phyloP scores from a whole-genome alignment of 2,797 vertebrate genomes.

The Periophthalmus magnuspinnatus region DNA sequence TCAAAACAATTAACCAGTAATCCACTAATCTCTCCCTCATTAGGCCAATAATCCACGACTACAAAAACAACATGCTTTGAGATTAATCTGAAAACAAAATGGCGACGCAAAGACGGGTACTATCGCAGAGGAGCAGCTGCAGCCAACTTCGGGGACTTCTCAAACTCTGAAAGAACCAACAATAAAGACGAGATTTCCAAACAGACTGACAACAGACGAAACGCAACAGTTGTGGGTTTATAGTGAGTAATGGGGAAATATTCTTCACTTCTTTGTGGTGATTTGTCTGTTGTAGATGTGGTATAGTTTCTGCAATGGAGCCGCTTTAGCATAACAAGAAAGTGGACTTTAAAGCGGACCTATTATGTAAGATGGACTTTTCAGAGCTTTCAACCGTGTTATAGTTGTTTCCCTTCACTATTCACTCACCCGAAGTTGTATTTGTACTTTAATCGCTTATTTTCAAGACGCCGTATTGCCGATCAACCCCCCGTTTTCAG shows the following conservation, averaged over 20 bases:
- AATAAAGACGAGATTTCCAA: background rate
- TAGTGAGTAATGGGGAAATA: background rate
- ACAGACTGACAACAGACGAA: background rate
- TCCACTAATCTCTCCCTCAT: slow-evolving; percentile 6
- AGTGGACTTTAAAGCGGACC: no score
- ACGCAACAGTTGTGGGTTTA: background rate
- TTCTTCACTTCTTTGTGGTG: background rate
- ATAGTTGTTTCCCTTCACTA: no score
- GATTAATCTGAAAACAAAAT: background rate
- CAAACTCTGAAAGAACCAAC: background rate
- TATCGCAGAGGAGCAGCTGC: background rate
- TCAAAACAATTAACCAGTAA: slow-evolving; percentile 8
- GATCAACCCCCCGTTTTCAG: no score
- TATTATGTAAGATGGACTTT: no score
- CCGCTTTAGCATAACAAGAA: background rate
- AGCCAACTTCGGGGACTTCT: background rate
- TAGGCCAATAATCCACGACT: background rate
- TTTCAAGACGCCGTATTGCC: no score
- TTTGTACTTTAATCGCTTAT: no score
- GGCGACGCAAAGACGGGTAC: background rate
- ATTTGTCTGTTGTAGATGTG: background rate
- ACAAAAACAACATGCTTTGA: slow-evolving; percentile 2
- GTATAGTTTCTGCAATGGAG: background rate
- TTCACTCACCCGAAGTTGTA: no score
- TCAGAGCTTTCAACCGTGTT: no score